Percentiles rank a stretch among this genome's conserved stretches.
phyloP scores from a whole-genome alignment of 2,888 invertebrate genomes.

The Lomographa bimaculata region DNA sequence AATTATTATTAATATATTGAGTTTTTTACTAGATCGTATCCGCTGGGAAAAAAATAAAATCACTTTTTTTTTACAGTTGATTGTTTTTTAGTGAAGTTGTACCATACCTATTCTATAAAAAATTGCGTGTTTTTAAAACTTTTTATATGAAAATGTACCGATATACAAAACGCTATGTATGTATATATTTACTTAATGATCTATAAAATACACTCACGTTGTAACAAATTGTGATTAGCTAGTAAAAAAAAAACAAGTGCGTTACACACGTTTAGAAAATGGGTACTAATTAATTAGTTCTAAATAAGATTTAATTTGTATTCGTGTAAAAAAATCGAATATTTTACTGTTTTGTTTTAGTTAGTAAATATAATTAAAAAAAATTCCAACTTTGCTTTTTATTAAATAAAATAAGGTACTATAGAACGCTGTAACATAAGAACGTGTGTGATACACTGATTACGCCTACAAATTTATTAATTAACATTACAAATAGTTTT shows the following conservation, averaged over 20 bases:
- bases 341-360: not conserved
- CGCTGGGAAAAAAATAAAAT: too few species aligned
- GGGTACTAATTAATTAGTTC: conserved; percentile 6
- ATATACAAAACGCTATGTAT: conserved; percentile 75
- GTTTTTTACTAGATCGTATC: too few species aligned
- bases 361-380: not conserved
- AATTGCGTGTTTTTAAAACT: conserved; percentile 8
- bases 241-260: conserved; percentile 33
- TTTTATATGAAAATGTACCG: conserved; percentile 51
- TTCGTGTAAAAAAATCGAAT: too few species aligned
- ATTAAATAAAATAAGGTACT: not conserved
- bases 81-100: not conserved
- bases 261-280: conserved; percentile 7
- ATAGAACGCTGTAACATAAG: conserved; percentile 23
- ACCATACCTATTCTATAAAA: conserved; percentile 10
- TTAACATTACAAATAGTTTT: conserved; percentile 76
- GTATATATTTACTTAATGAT: conserved; percentile 66
- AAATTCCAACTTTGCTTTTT: not conserved
- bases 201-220: conserved; percentile 74
- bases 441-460: conserved; percentile 73
- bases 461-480: conserved; percentile 68
- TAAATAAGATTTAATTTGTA: not conserved
- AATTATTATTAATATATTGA: too few species aligned
- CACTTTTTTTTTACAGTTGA: too few species aligned
- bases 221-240: conserved; percentile 71